Evolutionary conservation across 2,113 vertebrate species (phyloP).

Genomic region (Benitochromis conjunctus): DNA sequence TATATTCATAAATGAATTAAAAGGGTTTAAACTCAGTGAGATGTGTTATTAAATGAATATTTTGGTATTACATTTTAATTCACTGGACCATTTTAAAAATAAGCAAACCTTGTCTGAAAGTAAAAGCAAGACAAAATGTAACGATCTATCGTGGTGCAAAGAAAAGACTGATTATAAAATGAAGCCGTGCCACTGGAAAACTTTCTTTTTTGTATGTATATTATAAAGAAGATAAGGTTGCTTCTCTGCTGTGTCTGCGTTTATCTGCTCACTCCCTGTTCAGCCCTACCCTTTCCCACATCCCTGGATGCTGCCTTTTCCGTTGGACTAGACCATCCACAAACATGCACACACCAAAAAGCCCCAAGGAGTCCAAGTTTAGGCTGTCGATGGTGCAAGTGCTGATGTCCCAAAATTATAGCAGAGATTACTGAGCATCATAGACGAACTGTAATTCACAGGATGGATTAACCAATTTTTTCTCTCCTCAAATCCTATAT

Average conservation of each 20-base stretch:
- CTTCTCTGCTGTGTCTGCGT: neutral
- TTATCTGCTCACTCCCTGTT: neutral
- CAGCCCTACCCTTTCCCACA: neutral
- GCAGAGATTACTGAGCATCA: conserved; percentile 9
- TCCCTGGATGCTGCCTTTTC: neutral
- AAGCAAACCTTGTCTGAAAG: neutral
- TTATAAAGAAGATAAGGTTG: neutral
- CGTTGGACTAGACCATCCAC: neutral
- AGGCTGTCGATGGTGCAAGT: neutral
- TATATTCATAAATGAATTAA: conserved; percentile 5
- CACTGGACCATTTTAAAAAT: neutral
- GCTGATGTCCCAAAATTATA: conserved; percentile 12
- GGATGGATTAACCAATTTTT: neutral
- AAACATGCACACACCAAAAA: neutral
- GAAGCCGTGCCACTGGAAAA: neutral
- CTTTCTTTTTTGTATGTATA: neutral
- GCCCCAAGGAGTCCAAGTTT: neutral
- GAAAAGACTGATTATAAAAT: neutral
- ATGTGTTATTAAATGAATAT: neutral
- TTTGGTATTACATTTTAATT: neutral
- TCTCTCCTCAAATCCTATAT: neutral
- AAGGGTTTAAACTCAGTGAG: neutral
- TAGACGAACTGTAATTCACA: conserved; percentile 15
- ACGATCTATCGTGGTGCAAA: neutral
- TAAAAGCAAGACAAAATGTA: neutral